Evolutionary conservation across 2,888 invertebrate genomes (phyloP), one percentile per base, ranked within the genome.

Genomic region (Pandemis corylana): DNA sequence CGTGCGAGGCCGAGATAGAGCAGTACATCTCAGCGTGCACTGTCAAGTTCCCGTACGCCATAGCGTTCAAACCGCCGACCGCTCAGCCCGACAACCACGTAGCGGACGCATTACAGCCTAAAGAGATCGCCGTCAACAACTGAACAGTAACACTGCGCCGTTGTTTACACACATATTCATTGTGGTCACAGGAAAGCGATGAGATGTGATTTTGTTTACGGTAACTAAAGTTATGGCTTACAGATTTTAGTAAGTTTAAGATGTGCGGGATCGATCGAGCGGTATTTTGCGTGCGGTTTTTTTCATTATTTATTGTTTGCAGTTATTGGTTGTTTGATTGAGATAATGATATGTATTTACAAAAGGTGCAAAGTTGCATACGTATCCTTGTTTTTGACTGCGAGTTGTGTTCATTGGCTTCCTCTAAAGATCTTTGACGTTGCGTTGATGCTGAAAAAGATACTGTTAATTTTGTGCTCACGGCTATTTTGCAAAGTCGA

Each of bases 31-130:
- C 94, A 76, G 95, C 95, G 83, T 98, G 98, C 90, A 96, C 96
- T 86, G 92, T 93, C 81, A 96, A 95, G 83, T 98, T 97, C 92
- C 97, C 97, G 44, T 96, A 97, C 90, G 97, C 98, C 76, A 96
- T 96, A 79, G 96, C 97, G 71, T 98, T 98, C 92, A 95, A 94
- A 75, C 95, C 94, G 70, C 85, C 85, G 42, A 81, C 80, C 28
- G 80, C 79, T 56, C 78, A 79, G 71, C 82, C 83, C 59, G 83
- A 81, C 75, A 82, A 90, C 82, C 85, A 66, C 61, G 66, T 71
- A 42, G 6, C 73, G 1, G 87, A 86, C 3, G 80, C 87, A 5
- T 83, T 85, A 10, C 88, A 87, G 75, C 82, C 85, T 41, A 88
- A 87, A 77, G 90, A 91, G 78, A 82, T 87, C 68, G 80, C 85